A percentile compares a stretch with the other conserved stretches of the same genome.
Conservation (phyloP, 1,140 invertebrate species). For the Dermatophagoides farinae region DNA sequence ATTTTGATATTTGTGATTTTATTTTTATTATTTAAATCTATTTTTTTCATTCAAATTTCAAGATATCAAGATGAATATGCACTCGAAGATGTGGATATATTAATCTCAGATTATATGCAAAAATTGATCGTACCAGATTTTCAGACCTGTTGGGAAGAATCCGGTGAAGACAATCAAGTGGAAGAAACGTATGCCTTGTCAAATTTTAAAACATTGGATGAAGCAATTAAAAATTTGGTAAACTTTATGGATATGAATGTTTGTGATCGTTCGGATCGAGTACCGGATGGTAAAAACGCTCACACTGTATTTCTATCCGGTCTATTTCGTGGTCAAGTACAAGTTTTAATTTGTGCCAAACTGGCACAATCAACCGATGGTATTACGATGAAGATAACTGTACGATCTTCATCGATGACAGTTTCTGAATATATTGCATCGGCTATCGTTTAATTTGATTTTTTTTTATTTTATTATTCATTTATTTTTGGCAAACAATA, state of each 20-base stretch:
- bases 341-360: constrained; percentile 65
- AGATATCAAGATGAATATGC: constrained; percentile 46
- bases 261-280: constrained; percentile 60
- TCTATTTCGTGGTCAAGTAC: constrained; percentile 65
- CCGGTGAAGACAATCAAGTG: constrained; percentile 50
- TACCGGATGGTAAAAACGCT: constrained; percentile 53
- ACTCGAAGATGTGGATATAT: constrained; percentile 82
- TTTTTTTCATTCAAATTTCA: neutral
- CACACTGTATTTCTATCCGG: constrained; percentile 63
- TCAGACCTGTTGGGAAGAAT: constrained; percentile 41
- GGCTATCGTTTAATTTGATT: constrained; percentile 45
- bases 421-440: constrained; percentile 63
- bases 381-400: constrained; percentile 47
- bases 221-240: constrained; percentile 67
- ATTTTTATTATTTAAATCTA: neutral
- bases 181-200: constrained; percentile 78
- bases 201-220: constrained; percentile 52
- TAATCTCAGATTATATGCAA: constrained; percentile 74
- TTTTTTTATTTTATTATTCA: no score
- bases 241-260: constrained; percentile 70
- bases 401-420: constrained; percentile 34
- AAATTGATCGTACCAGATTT: constrained; percentile 51
- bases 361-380: constrained; percentile 35
- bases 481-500: no score
- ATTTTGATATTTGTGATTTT: neutral